Evolutionary conservation across 2,797 vertebrate species (phyloP).

Genomic region (Cetoscarus ocellatus): DNA sequence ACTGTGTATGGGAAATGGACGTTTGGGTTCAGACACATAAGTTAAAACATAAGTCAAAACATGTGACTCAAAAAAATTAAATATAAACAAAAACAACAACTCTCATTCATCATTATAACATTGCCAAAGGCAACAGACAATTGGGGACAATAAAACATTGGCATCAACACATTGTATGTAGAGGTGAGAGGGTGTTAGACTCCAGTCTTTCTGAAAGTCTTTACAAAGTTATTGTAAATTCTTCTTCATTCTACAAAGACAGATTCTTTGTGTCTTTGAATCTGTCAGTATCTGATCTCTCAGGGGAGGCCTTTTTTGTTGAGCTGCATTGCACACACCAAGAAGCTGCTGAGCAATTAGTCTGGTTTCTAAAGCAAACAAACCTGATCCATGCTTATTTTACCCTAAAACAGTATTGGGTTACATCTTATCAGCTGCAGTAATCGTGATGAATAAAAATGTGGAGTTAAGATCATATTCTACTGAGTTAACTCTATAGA

Average conservation of each 20-base stretch:
- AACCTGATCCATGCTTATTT: conserved; percentile 36
- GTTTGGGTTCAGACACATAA: too few relatives aligned
- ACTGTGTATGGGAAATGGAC: too few relatives aligned
- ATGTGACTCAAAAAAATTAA: too few relatives aligned
- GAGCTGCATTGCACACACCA: conserved; percentile 53
- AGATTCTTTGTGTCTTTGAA: conserved; percentile 44
- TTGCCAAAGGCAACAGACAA: too few relatives aligned
- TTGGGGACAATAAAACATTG: too few relatives aligned
- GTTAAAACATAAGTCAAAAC: too few relatives aligned
- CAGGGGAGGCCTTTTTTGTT: conserved; percentile 59
- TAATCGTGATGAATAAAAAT: conserved; percentile 11
- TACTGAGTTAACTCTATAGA: not conserved
- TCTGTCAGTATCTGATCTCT: conserved; percentile 57
- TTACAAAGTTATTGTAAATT: too few relatives aligned
- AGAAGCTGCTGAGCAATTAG: conserved; percentile 65
- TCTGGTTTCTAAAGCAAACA: conserved; percentile 64
- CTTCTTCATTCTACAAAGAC: conserved; percentile 1
- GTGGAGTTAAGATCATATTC: conserved; percentile 10
- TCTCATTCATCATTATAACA: too few relatives aligned
- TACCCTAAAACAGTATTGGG: conserved; percentile 47
- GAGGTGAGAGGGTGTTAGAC: too few relatives aligned
- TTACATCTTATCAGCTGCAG: conserved; percentile 42
- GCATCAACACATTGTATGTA: too few relatives aligned
- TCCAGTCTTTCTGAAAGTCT: too few relatives aligned
- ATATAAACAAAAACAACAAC: too few relatives aligned